These are phyloP conservation scores for Sebastes kiyomatsui DNA, from an alignment of 2,797 vertebrate species.

Conservation along the genomic window DNA sequence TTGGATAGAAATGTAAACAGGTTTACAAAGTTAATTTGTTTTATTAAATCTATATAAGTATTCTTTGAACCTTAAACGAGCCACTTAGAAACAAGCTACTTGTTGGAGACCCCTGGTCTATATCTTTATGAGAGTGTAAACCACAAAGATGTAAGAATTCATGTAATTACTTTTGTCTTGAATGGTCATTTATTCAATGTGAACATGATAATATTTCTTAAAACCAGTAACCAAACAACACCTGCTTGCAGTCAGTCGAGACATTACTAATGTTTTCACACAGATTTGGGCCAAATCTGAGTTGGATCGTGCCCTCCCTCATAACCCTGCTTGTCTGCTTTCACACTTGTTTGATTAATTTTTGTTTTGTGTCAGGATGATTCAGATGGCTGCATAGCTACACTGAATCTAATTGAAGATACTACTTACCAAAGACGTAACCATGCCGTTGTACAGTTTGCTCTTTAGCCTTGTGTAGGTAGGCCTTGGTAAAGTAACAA, in stretches of 20 bases:
- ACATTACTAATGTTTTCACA: neutral
- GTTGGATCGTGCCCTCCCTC: neutral
- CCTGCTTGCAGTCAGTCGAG: neutral
- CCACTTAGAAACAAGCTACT: too few species aligned
- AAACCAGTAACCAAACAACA: neutral
- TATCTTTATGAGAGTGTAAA: neutral
- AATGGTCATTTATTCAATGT: slow-evolving; percentile 6
- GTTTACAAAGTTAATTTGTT: neutral
- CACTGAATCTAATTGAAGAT: slow-evolving; percentile 8
- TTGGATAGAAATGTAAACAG: too few species aligned
- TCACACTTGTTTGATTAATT: slow-evolving; percentile 27
- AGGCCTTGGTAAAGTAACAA: neutral
- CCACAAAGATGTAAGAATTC: neutral
- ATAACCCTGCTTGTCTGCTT: slow-evolving; percentile 1
- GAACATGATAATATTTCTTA: neutral
- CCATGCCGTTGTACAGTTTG: neutral
- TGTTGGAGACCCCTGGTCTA: neutral
- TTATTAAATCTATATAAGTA: too few species aligned
- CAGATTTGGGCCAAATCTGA: neutral
- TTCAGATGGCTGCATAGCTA: slow-evolving; percentile 10
- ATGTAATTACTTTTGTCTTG: neutral
- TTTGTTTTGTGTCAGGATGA: slow-evolving; percentile 31
- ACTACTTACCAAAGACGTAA: neutral
- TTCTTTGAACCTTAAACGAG: too few species aligned
- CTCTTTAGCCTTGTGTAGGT: neutral